Evolutionary conservation across 2,888 invertebrate genomes (phyloP).

Genomic region (Agrochola lychnidis): DNA sequence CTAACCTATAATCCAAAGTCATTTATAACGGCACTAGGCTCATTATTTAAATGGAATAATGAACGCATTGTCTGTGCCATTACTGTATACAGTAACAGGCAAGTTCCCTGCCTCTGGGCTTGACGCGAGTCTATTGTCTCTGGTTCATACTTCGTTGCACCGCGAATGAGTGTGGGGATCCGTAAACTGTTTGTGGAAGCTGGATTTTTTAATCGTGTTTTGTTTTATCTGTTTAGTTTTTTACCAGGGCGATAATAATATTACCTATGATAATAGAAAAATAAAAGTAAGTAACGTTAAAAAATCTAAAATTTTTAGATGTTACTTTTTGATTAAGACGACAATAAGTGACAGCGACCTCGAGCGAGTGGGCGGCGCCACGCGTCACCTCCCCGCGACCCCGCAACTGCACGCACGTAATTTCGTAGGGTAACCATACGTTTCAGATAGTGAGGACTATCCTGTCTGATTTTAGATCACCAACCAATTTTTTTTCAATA

Average conservation of each 20-base stretch:
- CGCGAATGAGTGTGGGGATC: conserved; percentile 66
- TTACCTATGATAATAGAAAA: no score
- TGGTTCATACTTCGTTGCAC: conserved; percentile 73
- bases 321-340: no score
- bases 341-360: no score
- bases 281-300: no score
- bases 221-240: not conserved
- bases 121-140: conserved; percentile 68
- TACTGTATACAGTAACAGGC: conserved; percentile 67
- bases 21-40: conserved; percentile 64
- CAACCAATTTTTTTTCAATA: no score
- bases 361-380: no score
- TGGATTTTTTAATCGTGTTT: not conserved
- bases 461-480: no score
- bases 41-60: conserved; percentile 75
- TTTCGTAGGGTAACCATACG: no score
- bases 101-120: conserved; percentile 66
- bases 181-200: conserved; percentile 40
- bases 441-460: no score
- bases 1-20: conserved; percentile 32
- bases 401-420: no score
- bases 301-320: no score
- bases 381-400: no score
- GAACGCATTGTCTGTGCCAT: conserved; percentile 70
- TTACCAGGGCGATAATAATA: not conserved